These are phyloP conservation scores for Amphimallon solstitiale DNA, from an alignment of 2,888 invertebrate species.

Conservation along the genomic window DNA sequence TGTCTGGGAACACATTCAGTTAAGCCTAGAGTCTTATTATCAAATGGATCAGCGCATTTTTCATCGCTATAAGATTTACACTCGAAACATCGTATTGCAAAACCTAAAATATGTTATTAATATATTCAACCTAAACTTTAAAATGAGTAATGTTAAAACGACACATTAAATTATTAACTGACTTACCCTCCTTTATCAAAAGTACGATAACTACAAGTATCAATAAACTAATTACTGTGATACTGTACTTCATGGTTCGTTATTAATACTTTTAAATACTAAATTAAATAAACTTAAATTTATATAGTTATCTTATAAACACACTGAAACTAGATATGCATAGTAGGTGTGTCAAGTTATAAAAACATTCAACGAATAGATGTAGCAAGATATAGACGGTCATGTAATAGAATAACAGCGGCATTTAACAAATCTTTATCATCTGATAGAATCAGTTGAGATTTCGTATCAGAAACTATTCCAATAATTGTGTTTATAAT, in stretches of 20 bases:
- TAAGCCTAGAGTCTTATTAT: conserved; percentile 87
- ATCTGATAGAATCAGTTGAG: no score
- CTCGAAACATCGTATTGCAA: conserved; percentile 87
- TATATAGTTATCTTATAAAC: conserved; percentile 6
- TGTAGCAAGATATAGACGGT: no score
- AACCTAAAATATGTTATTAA: conserved; percentile 36
- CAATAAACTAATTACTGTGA: conserved; percentile 19
- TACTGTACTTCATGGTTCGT: conserved; percentile 18
- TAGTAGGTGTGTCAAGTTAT: no score
- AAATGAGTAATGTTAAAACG: conserved; percentile 3
- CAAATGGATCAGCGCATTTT: conserved; percentile 92
- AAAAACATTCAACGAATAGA: no score
- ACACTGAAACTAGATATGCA: no score
- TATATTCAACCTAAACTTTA: conserved; percentile 8
- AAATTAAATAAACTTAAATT: conserved; percentile 10
- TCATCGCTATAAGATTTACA: conserved; percentile 90
- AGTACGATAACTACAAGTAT: conserved; percentile 3
- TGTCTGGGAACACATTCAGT: conserved; percentile 69
- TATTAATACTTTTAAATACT: background rate
- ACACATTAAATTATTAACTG: background rate
- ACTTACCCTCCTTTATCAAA: conserved; percentile 24
- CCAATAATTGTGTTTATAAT: no score
- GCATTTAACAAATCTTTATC: no score
- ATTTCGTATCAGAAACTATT: no score
- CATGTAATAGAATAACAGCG: no score